Percentiles rank a stretch among this genome's conserved stretches.
phyloP scores from a whole-genome alignment of 2,113 vertebrate genomes.

The Tinamus guttatus region DNA sequence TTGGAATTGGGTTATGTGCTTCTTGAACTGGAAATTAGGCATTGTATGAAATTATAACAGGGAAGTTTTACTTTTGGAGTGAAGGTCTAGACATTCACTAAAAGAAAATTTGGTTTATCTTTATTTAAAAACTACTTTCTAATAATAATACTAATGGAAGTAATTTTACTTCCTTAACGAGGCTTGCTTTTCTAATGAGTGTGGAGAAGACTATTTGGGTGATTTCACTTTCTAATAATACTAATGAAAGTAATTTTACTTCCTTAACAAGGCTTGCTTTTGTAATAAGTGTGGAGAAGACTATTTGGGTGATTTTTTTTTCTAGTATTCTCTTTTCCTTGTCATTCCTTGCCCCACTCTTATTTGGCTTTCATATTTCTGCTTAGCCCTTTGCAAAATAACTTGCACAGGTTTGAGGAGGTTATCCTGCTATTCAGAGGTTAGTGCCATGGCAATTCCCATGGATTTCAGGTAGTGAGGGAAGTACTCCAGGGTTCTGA shows the following conservation, averaged over 20 bases:
- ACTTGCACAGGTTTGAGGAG: background rate
- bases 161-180: conserved; percentile 39
- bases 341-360: background rate
- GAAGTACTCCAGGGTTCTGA: background rate
- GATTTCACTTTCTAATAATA: background rate
- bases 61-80: conserved; percentile 29
- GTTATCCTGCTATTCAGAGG: background rate
- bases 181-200: background rate
- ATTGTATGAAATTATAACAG: background rate
- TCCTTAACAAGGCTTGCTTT: conserved; percentile 16
- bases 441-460: background rate
- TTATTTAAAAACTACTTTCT: background rate
- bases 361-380: background rate
- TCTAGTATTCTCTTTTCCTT: background rate
- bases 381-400: conserved; percentile 28
- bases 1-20: background rate
- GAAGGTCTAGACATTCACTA: conserved; percentile 16
- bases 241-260: conserved; percentile 15
- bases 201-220: background rate
- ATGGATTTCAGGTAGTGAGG: background rate
- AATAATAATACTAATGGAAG: background rate
- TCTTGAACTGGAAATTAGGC: background rate
- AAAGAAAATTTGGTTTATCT: conserved; percentile 1
- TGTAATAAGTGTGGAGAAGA: conserved; percentile 1
- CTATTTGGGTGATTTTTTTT: background rate